Evolutionary conservation across 2,113 vertebrate genomes (phyloP), one percentile per base, ranked within the genome.

Genomic region (Hucho hucho): DNA sequence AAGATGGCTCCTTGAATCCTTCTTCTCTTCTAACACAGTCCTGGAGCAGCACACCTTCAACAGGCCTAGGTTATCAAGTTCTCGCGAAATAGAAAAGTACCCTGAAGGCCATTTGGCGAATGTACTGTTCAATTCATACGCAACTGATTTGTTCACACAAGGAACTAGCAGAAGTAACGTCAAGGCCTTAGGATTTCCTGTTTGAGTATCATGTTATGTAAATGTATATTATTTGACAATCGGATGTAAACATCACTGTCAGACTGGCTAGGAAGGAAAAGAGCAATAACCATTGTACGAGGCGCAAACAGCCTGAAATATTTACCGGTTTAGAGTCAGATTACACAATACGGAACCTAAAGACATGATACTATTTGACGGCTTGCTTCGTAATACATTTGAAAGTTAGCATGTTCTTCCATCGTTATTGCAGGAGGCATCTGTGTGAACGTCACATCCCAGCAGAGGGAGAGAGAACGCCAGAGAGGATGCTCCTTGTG

Each of bases 331-430:
- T 86, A 76, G 43, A 22, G 73, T 74, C 76, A 43, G 63, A 77
- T 87, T 86, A 78, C 46, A 68, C 49, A 56, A 25, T 49, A 73
- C 37, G 28, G 18, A 81, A 56, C 46, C 63, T 75, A 77, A 77
- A 53, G 69, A 84, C 71, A 58, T 83, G 79, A 86, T 89, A 85
- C 84, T 81, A 83, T 89, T 88, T 90, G 86, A 90, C 82, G 80
- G 69, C 72, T 61, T 76, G 84, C 85, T 83, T 87, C 83, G 84
- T 86, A 82, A 87, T 80, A 69, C 83, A 86, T 87, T 59, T 84
- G 81, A 79, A 70, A 80, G 58, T 74, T 78, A 72, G 77, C 24
- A 74, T 72, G 56, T 58, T 49, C 67, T 86, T 79, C 75, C 11
- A 64, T 76, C 84, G 88, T 87, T 78, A 88, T 82, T 16, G 81